Evolutionary conservation across 2,113 vertebrate genomes (phyloP).

Genomic region (Eolophus roseicapilla): DNA sequence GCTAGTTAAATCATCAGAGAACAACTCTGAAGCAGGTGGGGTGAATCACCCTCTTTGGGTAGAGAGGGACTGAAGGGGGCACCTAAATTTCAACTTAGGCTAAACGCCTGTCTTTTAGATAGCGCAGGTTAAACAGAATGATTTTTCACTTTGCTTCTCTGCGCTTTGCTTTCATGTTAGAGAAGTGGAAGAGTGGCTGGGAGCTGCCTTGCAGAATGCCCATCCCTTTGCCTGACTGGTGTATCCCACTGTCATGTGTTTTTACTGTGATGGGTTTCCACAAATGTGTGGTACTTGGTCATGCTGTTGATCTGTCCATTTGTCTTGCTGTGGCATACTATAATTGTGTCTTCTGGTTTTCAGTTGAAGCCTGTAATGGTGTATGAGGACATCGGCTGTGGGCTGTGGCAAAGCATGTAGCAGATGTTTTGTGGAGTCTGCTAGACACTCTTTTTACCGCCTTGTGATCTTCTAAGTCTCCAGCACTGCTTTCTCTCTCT

Average conservation of each 20-base stretch:
- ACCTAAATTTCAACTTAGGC: not conserved
- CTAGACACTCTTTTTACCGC: not conserved
- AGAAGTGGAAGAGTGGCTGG: not conserved
- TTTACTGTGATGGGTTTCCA: not conserved
- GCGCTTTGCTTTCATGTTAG: not conserved
- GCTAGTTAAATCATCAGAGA: not conserved
- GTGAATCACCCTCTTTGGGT: not conserved
- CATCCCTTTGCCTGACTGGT: not conserved
- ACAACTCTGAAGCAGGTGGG: not conserved
- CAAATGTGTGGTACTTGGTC: fast-evolving
- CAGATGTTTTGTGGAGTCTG: not conserved
- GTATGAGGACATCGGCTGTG: not conserved
- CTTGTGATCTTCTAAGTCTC: not conserved
- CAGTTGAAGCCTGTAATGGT: not conserved
- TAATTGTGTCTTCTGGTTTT: constrained; percentile 10
- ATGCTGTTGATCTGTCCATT: not conserved
- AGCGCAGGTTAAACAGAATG: not conserved
- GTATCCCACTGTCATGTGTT: not conserved
- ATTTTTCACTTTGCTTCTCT: not conserved
- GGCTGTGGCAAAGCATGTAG: not conserved
- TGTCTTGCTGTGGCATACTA: not conserved
- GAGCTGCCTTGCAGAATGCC: fast-evolving
- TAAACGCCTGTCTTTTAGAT: not conserved
- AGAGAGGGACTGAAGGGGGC: not conserved
- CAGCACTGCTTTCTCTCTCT: not conserved